Evolutionary conservation across 2,888 invertebrate species (phyloP), one percentile per base, ranked within the genome.

Genomic region (Noctua pronuba): DNA sequence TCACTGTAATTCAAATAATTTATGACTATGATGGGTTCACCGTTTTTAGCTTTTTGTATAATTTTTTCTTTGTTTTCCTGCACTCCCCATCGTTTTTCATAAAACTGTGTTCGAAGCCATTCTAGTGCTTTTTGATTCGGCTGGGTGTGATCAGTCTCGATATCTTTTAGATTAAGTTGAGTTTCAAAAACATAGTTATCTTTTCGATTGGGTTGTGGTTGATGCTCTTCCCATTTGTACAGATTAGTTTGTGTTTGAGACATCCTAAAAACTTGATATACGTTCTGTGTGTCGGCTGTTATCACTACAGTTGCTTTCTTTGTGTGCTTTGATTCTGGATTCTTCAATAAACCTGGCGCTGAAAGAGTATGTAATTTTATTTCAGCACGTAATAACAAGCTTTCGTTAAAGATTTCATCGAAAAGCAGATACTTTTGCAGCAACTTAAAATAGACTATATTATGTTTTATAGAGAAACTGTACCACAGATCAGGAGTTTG

Each of bases 1-100:
- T 91, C 80, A 76, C 75, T 89, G 21, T 83, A 77, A 60, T 79
- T n/a, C 2, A 90, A 77, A 74, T 92, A 82, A 55, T 88, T 91
- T n/a, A 90, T 83, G 7, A 91, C 74, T 44, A 90, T 74, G 1
- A 90, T 69, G 2, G 88, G 81, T 65, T 88, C 85, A 21, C 69
- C 44, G 24, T 55, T 73, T 64, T 73, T 70, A 55, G 28, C 0
- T 70, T n/a, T 77, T 70, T 74, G 18, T 44, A 49, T 77, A 28
- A 46, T 75, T 35, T 72, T 52, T 16, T 38, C 75, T 71, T 74
- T 64, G 0, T 38, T 77, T 55, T 64, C 68, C 41, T 46, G 16
- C 1, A 18, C 16, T 44, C 72, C 5, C 73, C 80, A 52, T 64
- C 38, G 28, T n/a, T 64, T 78, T 64, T 52, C 38, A 35, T 38